These are phyloP conservation scores for Kryptopterus vitreolus DNA, from an alignment of 2,797 vertebrate species.

Conservation along the genomic window DNA sequence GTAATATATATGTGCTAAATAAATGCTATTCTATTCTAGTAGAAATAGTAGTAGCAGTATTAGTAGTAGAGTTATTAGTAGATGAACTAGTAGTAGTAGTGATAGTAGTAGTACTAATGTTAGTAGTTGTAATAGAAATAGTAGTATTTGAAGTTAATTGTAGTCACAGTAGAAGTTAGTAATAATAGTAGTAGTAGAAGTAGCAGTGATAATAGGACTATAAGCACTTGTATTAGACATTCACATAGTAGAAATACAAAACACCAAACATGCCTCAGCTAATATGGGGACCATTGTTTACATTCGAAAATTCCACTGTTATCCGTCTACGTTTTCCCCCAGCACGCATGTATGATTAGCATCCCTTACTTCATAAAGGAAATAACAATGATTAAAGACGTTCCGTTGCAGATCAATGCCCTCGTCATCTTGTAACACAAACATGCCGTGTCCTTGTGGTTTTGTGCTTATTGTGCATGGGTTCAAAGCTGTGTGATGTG, in stretches of 20 bases:
- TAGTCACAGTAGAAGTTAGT: no score
- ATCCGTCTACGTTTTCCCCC: neutral
- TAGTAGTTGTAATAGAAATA: no score
- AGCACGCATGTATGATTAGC: neutral
- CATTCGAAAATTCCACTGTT: neutral
- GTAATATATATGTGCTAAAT: no score
- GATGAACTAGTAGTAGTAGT: no score
- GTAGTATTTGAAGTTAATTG: no score
- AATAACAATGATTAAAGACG: neutral
- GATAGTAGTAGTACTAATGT: no score
- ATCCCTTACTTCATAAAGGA: conserved; percentile 4
- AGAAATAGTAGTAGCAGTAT: no score
- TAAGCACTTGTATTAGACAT: no score
- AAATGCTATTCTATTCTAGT: no score
- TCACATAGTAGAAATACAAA: neutral
- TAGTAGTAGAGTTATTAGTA: no score
- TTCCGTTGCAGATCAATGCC: conserved; percentile 45
- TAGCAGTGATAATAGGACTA: no score
- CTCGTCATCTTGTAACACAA: conserved; percentile 50
- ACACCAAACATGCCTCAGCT: neutral
- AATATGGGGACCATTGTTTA: neutral
- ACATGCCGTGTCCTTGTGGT: conserved; percentile 35
- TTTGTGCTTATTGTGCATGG: conserved; percentile 20
- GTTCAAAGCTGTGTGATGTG: conserved; percentile 32
- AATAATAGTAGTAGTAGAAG: no score